A percentile compares a stretch with the other conserved stretches of the same genome.
phyloP scores from a whole-genome alignment of 2,113 vertebrate species.

The Arizona elegans region DNA sequence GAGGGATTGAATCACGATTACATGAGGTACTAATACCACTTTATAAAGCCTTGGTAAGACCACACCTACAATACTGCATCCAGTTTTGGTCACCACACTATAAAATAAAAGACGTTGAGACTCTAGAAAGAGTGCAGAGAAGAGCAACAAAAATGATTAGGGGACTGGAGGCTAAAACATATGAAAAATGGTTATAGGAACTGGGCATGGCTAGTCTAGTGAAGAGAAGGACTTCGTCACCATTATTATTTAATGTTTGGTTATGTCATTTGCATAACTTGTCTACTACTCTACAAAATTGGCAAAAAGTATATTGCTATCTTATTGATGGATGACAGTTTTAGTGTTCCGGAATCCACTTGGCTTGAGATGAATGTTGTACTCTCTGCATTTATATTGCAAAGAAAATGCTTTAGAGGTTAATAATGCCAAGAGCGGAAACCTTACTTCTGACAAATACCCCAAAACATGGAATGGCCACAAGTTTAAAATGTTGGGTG shows the following conservation, averaged over 20 bases:
- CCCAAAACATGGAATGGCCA: neutral
- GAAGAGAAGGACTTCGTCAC: neutral
- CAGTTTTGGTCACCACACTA: too few relatives aligned
- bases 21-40: too few relatives aligned
- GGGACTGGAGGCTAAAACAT: too few relatives aligned
- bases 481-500: neutral
- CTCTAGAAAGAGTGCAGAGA: too few relatives aligned
- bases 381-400: neutral
- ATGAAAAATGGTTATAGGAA: too few relatives aligned
- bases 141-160: too few relatives aligned
- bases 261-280: neutral
- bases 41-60: too few relatives aligned
- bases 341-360: neutral
- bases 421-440: neutral
- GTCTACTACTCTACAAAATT: neutral
- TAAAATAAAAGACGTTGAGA: too few relatives aligned
- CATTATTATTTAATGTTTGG: neutral
- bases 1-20: too few relatives aligned
- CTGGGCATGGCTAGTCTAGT: too few relatives aligned
- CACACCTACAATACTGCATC: too few relatives aligned
- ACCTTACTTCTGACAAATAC: neutral
- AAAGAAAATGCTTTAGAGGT: neutral
- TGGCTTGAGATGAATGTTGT: neutral
- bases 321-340: neutral
- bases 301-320: neutral